phyloP scores from a whole-genome alignment of 2,888 invertebrate genomes.

The Archips crataeganus region DNA sequence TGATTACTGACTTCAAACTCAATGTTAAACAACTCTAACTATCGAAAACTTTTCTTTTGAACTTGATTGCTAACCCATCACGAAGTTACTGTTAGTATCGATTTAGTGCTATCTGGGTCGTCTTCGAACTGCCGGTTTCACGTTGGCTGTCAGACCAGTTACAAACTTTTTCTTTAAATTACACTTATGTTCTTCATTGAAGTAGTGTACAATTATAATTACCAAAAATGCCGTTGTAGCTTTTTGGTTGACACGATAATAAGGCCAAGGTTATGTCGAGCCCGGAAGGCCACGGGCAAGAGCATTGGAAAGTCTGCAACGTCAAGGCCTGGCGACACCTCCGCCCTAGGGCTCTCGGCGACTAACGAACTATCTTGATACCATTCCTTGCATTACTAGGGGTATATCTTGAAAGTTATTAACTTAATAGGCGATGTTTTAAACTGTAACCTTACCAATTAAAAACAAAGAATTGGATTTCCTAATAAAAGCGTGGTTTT shows the following conservation, averaged over 20 bases:
- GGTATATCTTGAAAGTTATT: neutral
- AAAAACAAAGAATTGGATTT: neutral
- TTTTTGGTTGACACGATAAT: constrained; percentile 47
- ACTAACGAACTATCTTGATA: constrained; percentile 61
- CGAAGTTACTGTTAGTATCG: constrained; percentile 11
- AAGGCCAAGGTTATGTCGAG: constrained; percentile 59
- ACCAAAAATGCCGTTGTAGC: neutral
- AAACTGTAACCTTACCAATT: neutral
- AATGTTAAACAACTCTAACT: constrained; percentile 40
- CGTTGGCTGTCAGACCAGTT: neutral
- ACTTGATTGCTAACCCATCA: constrained; percentile 21
- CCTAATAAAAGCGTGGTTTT: no score
- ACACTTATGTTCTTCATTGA: neutral
- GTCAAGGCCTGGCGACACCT: constrained; percentile 63
- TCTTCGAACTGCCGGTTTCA: neutral
- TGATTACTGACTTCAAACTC: constrained; percentile 38
- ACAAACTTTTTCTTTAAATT: neutral
- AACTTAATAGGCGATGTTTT: neutral
- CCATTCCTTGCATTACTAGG: neutral
- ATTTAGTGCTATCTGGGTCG: constrained; percentile 3
- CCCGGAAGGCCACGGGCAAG: constrained; percentile 2
- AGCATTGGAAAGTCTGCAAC: constrained; percentile 45
- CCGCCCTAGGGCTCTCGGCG: constrained; percentile 56
- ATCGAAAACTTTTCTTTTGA: constrained; percentile 39
- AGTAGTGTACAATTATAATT: neutral